These are phyloP conservation scores for Ariolimax columbianus DNA, from an alignment of 2,888 invertebrate species.

Conservation along the genomic window DNA sequence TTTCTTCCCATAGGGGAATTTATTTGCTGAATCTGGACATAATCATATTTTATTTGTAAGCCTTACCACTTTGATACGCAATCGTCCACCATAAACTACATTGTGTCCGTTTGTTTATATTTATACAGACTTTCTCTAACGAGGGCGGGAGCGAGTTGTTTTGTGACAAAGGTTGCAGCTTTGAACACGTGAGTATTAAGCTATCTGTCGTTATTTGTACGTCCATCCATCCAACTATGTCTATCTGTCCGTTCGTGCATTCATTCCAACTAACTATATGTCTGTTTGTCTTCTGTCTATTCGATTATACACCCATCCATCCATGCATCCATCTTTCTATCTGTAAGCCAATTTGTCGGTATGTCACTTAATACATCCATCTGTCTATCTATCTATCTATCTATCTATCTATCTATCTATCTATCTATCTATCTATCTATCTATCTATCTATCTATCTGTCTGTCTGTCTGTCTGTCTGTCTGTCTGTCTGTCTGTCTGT, in stretches of 20 bases:
- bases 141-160: slow-evolving; percentile 54
- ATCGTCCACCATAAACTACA: background rate
- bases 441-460: background rate
- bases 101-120: background rate
- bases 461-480: background rate
- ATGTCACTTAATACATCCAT: background rate
- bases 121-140: slow-evolving; percentile 32
- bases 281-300: background rate
- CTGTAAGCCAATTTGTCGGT: background rate
- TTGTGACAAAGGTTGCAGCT: slow-evolving; percentile 55
- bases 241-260: too few relatives aligned
- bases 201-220: background rate
- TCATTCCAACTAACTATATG: background rate
- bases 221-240: background rate
- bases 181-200: slow-evolving; percentile 49
- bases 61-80: too few relatives aligned
- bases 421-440: background rate
- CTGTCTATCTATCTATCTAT: background rate
- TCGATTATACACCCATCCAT: background rate
- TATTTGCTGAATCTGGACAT: too few relatives aligned
- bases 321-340: background rate
- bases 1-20: too few relatives aligned
- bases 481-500: too few relatives aligned
- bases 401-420: background rate
- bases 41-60: too few relatives aligned